A percentile compares a stretch with the other conserved stretches of the same genome.
Evolutionary conservation across 2,797 vertebrate genomes (phyloP).

Genomic region (Thunnus albacares): DNA sequence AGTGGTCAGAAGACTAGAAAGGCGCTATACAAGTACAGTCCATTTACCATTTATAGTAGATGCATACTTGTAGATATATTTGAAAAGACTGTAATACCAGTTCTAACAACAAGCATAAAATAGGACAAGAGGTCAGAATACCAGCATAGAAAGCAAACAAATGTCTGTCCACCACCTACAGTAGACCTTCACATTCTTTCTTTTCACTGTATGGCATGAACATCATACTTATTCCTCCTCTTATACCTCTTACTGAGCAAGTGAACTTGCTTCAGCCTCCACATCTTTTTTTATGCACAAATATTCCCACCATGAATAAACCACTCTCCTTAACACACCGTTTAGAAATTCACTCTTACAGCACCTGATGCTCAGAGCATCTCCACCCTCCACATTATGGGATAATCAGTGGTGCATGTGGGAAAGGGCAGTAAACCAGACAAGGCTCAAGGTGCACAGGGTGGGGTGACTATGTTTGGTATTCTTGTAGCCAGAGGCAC

Average conservation of each 20-base stretch:
- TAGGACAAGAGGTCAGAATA: not conserved
- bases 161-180: not conserved
- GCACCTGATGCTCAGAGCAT: constrained; percentile 41
- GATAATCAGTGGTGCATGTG: constrained; percentile 53
- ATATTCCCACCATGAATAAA: constrained; percentile 18
- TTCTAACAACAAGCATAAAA: not conserved
- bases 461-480: constrained; percentile 62
- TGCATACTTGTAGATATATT: constrained; percentile 5
- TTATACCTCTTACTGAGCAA: too few relatives aligned
- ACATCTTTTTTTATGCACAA: not conserved
- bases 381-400: constrained; percentile 35
- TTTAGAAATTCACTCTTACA: not conserved
- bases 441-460: constrained; percentile 56
- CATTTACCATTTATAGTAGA: not conserved
- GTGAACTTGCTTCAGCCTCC: not conserved
- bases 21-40: too few relatives aligned
- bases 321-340: not conserved
- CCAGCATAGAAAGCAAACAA: not conserved
- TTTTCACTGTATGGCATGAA: not conserved
- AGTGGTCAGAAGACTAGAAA: too few relatives aligned
- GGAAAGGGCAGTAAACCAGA: constrained; percentile 54
- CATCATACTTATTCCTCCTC: not conserved
- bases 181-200: not conserved
- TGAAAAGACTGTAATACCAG: not conserved
- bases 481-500: constrained; percentile 60